Evolutionary conservation across 2,113 vertebrate species (phyloP).

Genomic region (Onychostruthus taczanowskii): DNA sequence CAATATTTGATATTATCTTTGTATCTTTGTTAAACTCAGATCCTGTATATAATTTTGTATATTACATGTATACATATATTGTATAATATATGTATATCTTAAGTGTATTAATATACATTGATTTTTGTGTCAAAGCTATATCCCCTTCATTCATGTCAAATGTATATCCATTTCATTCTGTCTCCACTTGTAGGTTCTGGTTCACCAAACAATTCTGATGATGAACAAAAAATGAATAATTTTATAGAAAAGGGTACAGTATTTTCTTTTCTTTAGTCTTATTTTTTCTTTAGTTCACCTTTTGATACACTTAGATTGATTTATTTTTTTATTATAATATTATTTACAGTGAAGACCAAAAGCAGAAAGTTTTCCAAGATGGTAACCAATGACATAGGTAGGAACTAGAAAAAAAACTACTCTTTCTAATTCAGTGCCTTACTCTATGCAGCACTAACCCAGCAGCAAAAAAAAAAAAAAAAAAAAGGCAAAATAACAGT

Average conservation of each 20-base stretch:
- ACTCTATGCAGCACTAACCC: slow-evolving; percentile 73
- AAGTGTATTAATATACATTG: not conserved
- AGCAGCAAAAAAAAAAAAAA: not conserved
- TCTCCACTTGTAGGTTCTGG: slow-evolving; percentile 85
- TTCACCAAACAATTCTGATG: slow-evolving; percentile 91
- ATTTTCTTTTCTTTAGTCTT: slow-evolving; percentile 72
- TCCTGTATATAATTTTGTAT: not conserved
- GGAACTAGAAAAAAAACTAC: slow-evolving; percentile 76
- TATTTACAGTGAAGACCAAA: slow-evolving; percentile 96
- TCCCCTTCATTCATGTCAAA: not conserved
- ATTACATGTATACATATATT: not conserved
- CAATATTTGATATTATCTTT: not conserved
- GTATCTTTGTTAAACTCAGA: not conserved
- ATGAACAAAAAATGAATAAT: slow-evolving; percentile 89
- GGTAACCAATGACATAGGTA: slow-evolving; percentile 87
- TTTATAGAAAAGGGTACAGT: slow-evolving; percentile 98
- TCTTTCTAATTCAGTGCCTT: slow-evolving; percentile 72
- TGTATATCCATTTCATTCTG: slow-evolving; percentile 70
- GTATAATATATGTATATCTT: not conserved
- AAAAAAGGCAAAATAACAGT: not conserved
- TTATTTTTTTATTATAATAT: slow-evolving; percentile 74
- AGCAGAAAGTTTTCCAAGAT: slow-evolving; percentile 98
- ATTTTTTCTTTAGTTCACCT: slow-evolving; percentile 65
- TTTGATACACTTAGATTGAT: slow-evolving; percentile 75
- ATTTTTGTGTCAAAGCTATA: slow-evolving; percentile 27